Evolutionary conservation across 2,113 vertebrate species (phyloP).

Genomic region (Lagopus muta): DNA sequence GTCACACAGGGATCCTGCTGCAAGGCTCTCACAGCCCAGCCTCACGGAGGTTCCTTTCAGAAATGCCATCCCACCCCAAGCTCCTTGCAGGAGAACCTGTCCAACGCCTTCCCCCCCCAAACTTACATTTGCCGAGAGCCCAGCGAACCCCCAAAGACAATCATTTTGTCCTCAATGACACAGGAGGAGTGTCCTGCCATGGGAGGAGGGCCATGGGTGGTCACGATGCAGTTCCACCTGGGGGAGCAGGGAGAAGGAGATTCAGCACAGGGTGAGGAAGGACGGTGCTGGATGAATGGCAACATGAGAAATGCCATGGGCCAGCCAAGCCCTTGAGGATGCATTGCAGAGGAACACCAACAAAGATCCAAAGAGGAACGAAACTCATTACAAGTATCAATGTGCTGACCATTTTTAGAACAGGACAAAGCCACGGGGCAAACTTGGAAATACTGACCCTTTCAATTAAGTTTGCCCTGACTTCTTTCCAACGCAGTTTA

Average conservation of each 20-base stretch:
- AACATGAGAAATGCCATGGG: background rate
- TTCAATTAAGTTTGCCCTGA: slow-evolving; percentile 30
- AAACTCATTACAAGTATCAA: slow-evolving; percentile 22
- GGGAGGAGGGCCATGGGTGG: slow-evolving; percentile 94
- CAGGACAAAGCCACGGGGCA: background rate
- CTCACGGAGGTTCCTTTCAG: background rate
- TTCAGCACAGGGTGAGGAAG: fast-evolving
- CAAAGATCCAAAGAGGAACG: background rate
- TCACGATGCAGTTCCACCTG: slow-evolving; percentile 99
- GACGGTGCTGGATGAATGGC: background rate
- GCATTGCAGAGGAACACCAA: background rate
- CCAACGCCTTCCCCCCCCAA: background rate
- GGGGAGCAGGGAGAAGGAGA: background rate
- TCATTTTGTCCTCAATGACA: slow-evolving; percentile 94
- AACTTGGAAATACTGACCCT: background rate
- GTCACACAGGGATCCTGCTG: background rate
- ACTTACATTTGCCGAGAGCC: slow-evolving; percentile 96
- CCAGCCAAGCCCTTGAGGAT: background rate
- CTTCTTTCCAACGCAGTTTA: background rate
- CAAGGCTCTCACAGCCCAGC: background rate
- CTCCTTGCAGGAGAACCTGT: fast-evolving
- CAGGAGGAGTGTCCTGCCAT: slow-evolving; percentile 99
- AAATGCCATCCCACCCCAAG: fast-evolving
- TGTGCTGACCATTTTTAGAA: background rate
- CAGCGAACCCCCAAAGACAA: slow-evolving; percentile 96